A percentile compares a stretch with the other conserved stretches of the same genome.
These are phyloP conservation scores for Caenorhabditis sp. DNA, from an alignment of 2,888 invertebrate genomes.

Conservation along the genomic window DNA sequence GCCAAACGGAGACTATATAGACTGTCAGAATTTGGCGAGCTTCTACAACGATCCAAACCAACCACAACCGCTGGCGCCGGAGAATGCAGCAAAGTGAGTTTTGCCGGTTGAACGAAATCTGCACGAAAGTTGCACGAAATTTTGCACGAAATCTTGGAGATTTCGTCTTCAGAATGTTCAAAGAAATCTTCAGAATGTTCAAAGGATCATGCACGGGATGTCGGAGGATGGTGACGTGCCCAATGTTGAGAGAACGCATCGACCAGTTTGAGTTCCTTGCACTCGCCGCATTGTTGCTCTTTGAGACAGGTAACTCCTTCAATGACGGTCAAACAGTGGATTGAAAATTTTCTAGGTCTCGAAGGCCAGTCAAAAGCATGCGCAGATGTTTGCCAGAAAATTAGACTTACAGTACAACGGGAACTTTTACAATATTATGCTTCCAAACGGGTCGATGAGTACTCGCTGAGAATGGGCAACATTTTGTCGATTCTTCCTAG, in stretches of 20 bases:
- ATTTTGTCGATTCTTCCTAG: slow-evolving; percentile 36
- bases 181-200: slow-evolving; percentile 23
- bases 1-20: slow-evolving; percentile 49
- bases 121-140: too few relatives aligned
- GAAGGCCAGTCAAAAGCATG: slow-evolving; percentile 37
- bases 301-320: slow-evolving; percentile 5
- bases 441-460: slow-evolving; percentile 3
- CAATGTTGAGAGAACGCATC: slow-evolving; percentile 41
- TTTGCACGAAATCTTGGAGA: too few relatives aligned
- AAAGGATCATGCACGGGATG: slow-evolving; percentile 26
- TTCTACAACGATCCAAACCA: slow-evolving; percentile 36
- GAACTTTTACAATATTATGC: slow-evolving; percentile 45
- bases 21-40: slow-evolving; percentile 34
- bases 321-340: not conserved
- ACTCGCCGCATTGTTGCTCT: slow-evolving; percentile 27
- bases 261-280: slow-evolving; percentile 43
- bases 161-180: not conserved
- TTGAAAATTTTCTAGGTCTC: slow-evolving; percentile 5
- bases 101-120: too few relatives aligned
- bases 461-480: slow-evolving; percentile 15
- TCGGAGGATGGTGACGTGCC: slow-evolving; percentile 37
- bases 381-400: slow-evolving; percentile 6
- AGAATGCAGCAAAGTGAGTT: slow-evolving; percentile 29
- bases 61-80: slow-evolving; percentile 1
- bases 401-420: slow-evolving; percentile 31